Conservation (phyloP, 2,113 vertebrate genomes). For the Ailuropoda melanoleuca region DNA sequence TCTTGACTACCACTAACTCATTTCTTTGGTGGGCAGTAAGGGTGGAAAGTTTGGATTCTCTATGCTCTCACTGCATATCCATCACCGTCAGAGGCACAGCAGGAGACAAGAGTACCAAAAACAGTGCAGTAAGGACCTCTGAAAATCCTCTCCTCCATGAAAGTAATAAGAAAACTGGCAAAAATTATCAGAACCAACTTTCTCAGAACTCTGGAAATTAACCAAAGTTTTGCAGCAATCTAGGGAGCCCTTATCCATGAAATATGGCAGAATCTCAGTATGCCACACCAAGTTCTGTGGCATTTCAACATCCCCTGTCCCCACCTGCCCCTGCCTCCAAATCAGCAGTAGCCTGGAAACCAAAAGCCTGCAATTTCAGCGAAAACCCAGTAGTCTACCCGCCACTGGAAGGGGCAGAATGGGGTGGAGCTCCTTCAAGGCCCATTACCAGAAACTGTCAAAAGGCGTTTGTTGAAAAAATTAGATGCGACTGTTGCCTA, state of each 20-base stretch:
- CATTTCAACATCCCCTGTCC: not conserved
- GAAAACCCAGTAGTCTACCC: not conserved
- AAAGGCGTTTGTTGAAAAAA: not conserved
- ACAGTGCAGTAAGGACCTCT: not conserved
- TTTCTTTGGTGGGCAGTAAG: accelerated
- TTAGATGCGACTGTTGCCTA: not conserved
- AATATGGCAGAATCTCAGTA: not conserved
- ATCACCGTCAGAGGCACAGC: not conserved
- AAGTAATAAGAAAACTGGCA: not conserved
- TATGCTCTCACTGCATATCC: not conserved
- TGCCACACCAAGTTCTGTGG: not conserved
- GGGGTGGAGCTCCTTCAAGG: not conserved
- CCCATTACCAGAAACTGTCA: not conserved
- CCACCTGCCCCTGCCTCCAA: too few species aligned
- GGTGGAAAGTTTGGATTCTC: not conserved
- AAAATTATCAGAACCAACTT: too few species aligned
- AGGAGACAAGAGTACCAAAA: too few species aligned
- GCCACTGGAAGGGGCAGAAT: not conserved
- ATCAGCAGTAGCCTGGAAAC: not conserved
- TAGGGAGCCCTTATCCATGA: too few species aligned
- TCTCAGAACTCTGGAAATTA: not conserved
- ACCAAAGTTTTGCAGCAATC: not conserved
- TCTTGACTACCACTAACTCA: not conserved
- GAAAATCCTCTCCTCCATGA: not conserved
- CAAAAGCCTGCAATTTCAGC: not conserved